phyloP scores from a whole-genome alignment of 2,113 vertebrate genomes.

The Ophthalmolycus amberensis region DNA sequence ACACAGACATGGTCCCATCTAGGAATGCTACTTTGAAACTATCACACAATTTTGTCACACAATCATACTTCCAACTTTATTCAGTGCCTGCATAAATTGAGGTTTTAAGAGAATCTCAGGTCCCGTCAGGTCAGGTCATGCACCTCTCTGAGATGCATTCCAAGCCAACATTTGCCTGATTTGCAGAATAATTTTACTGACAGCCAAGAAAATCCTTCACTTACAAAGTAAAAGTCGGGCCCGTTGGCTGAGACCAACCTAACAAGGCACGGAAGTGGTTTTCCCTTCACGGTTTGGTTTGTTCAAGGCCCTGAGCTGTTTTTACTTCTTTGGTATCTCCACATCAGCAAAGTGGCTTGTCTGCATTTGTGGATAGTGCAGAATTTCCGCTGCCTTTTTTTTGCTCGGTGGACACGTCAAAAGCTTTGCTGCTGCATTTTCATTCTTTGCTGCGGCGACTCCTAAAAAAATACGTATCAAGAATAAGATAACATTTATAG shows the following conservation, averaged over 20 bases:
- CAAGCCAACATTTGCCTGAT: background rate
- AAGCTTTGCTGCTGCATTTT: background rate
- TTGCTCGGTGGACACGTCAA: conserved; percentile 12
- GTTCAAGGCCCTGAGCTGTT: conserved; percentile 49
- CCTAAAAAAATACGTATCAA: background rate
- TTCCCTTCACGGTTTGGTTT: conserved; percentile 49
- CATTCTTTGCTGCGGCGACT: background rate
- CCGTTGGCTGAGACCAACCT: conserved; percentile 25
- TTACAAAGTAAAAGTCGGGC: conserved; percentile 32
- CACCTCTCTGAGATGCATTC: background rate
- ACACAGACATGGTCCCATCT: background rate
- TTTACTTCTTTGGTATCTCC: conserved; percentile 54
- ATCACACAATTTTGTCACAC: background rate
- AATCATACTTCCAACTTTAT: background rate
- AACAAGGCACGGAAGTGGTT: conserved; percentile 58
- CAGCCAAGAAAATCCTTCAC: conserved; percentile 30
- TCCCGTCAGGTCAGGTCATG: conserved; percentile 13
- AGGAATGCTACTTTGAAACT: background rate
- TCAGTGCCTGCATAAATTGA: background rate
- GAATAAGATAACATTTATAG: background rate
- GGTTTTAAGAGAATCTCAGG: conserved; percentile 7
- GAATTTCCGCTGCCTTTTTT: conserved; percentile 1
- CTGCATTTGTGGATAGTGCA: conserved; percentile 18
- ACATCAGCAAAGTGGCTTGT: conserved; percentile 63
- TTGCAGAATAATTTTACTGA: conserved; percentile 17